Conservation (phyloP, 1,140 invertebrate genomes). For the Leptoteleia sp. region DNA sequence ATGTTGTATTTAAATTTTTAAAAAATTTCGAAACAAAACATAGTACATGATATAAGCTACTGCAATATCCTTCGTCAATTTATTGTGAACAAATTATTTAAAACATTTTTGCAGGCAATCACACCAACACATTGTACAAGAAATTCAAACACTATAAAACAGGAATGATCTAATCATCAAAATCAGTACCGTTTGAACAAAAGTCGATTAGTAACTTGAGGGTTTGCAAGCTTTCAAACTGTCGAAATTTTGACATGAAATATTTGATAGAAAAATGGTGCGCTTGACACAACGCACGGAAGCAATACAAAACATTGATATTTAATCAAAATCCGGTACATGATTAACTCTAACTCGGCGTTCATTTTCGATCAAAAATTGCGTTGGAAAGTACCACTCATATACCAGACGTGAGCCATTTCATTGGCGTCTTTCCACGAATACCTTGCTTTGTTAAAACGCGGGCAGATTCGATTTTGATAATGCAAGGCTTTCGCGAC, state of each 20-base stretch:
- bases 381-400: constrained; percentile 2
- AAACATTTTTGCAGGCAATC: no score
- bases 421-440: constrained; percentile 35
- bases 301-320: constrained; percentile 1
- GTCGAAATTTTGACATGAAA: not conserved
- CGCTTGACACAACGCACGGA: not conserved
- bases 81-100: no score
- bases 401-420: constrained; percentile 27
- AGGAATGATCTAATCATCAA: no score
- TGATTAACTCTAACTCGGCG: constrained; percentile 4
- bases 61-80: no score
- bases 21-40: no score
- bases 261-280: not conserved
- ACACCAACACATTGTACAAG: no score
- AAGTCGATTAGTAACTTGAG: no score
- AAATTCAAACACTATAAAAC: no score
- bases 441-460: constrained; percentile 39
- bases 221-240: no score
- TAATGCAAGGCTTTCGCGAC: constrained; percentile 56
- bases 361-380: not conserved
- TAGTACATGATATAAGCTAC: no score
- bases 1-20: no score
- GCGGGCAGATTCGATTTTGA: constrained; percentile 50
- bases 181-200: no score
- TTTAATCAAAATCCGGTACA: constrained; percentile 7